phyloP scores from a whole-genome alignment of 2,113 vertebrate species.

The Ariopsis seemanni region DNA sequence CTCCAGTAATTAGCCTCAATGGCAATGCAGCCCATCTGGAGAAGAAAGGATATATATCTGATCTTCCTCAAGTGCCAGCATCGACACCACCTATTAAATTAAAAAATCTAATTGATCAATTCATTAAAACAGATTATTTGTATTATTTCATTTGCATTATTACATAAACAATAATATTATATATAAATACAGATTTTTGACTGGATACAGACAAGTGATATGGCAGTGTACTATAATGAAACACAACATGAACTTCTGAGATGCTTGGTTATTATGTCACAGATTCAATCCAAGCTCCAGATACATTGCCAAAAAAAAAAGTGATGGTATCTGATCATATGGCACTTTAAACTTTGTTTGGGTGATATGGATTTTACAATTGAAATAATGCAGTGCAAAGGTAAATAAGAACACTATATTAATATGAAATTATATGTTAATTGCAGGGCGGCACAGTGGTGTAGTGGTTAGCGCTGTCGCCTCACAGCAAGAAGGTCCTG shows the following conservation, averaged over 20 bases:
- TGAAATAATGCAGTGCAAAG: background rate
- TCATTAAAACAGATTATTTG: slow-evolving; percentile 6
- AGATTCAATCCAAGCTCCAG: background rate
- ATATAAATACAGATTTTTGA: background rate
- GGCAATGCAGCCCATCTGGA: slow-evolving; percentile 31
- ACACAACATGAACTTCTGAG: background rate
- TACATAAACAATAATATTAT: background rate
- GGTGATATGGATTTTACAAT: background rate
- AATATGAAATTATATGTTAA: background rate
- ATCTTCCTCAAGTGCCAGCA: background rate
- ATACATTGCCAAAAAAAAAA: background rate
- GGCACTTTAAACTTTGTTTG: background rate
- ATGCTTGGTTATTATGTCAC: background rate
- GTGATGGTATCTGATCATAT: background rate
- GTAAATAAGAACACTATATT: background rate
- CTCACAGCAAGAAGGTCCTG: too few relatives aligned
- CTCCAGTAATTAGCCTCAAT: slow-evolving; percentile 43
- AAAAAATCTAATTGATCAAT: background rate
- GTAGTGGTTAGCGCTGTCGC: too few relatives aligned
- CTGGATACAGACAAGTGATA: background rate
- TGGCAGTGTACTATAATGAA: background rate
- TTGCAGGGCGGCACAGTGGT: background rate
- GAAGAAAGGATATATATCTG: slow-evolving; percentile 20
- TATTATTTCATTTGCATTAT: background rate
- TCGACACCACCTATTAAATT: background rate